Percentiles rank a stretch among this genome's conserved stretches.
Evolutionary conservation across 2,113 vertebrate species (phyloP).

Genomic region (Oreochromis tanganicae): DNA sequence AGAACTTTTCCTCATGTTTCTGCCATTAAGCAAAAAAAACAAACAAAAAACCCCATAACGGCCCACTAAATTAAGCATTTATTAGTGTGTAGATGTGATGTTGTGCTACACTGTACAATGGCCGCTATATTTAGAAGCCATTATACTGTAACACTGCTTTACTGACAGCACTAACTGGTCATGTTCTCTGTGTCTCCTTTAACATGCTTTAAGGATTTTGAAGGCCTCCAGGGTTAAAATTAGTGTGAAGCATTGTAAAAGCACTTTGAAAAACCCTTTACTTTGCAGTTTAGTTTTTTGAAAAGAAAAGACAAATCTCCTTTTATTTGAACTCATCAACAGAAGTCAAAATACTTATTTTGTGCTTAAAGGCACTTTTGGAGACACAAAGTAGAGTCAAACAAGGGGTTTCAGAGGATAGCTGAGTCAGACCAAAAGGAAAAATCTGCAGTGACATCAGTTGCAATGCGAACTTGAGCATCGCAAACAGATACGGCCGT

Average conservation of each 20-base stretch:
- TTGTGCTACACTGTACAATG: neutral
- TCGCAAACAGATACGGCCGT: conserved; percentile 26
- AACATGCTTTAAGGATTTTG: conserved; percentile 8
- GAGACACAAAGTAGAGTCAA: conserved; percentile 25
- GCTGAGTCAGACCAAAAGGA: neutral
- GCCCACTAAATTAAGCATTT: neutral
- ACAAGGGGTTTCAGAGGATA: neutral
- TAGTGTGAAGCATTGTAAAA: conserved; percentile 40
- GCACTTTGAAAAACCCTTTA: conserved; percentile 43
- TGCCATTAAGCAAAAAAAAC: neutral
- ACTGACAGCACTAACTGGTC: neutral
- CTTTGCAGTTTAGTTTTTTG: conserved; percentile 51
- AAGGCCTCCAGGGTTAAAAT: conserved; percentile 63
- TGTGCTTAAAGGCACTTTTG: conserved; percentile 73
- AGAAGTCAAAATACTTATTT: conserved; percentile 28
- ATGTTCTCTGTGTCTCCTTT: conserved; percentile 13
- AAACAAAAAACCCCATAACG: neutral
- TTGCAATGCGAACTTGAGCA: conserved; percentile 16
- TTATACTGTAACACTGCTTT: neutral
- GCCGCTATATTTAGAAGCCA: neutral
- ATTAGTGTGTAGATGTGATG: neutral
- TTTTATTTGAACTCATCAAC: neutral
- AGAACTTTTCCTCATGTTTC: neutral
- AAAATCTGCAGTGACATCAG: conserved; percentile 43
- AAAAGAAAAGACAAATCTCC: conserved; percentile 6